Percentiles rank a stretch among this genome's conserved stretches.
phyloP scores from a whole-genome alignment of 2,113 vertebrate species.

The Micronisus gabar region DNA sequence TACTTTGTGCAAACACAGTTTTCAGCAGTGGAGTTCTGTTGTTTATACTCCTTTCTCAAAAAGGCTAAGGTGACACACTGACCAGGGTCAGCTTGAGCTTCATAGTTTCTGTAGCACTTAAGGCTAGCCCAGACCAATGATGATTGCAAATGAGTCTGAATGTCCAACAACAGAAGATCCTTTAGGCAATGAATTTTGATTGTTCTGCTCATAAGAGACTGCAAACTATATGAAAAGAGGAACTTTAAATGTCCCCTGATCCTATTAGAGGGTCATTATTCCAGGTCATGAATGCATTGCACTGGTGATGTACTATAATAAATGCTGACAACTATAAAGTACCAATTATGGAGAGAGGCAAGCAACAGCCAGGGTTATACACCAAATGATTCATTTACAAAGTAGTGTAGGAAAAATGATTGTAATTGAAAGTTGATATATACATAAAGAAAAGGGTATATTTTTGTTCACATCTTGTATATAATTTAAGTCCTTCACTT shows the following conservation, averaged over 20 bases:
- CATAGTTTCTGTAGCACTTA: constrained; percentile 23
- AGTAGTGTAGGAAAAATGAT: neutral
- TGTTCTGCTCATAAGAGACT: constrained; percentile 67
- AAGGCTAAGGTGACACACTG: constrained; percentile 45
- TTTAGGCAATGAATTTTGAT: constrained; percentile 69
- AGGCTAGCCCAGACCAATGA: neutral
- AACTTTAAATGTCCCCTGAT: constrained; percentile 64
- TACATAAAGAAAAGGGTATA: neutral
- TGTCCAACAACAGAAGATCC: constrained; percentile 45
- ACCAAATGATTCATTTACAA: neutral
- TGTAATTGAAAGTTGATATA: neutral
- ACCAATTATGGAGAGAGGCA: neutral
- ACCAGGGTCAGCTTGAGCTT: constrained; percentile 50
- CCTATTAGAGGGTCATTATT: constrained; percentile 61
- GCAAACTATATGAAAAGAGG: constrained; percentile 65
- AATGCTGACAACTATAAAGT: constrained; percentile 58
- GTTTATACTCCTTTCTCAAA: constrained; percentile 48
- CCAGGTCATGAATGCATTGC: constrained; percentile 34
- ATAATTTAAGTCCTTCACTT: neutral
- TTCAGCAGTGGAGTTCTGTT: constrained; percentile 34
- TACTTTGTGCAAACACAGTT: constrained; percentile 19
- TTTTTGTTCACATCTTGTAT: neutral
- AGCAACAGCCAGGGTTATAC: neutral
- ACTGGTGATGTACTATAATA: constrained; percentile 36
- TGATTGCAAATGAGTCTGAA: constrained; percentile 38